phyloP scores from a whole-genome alignment of 2,113 vertebrate species.

The Columba janthina region DNA sequence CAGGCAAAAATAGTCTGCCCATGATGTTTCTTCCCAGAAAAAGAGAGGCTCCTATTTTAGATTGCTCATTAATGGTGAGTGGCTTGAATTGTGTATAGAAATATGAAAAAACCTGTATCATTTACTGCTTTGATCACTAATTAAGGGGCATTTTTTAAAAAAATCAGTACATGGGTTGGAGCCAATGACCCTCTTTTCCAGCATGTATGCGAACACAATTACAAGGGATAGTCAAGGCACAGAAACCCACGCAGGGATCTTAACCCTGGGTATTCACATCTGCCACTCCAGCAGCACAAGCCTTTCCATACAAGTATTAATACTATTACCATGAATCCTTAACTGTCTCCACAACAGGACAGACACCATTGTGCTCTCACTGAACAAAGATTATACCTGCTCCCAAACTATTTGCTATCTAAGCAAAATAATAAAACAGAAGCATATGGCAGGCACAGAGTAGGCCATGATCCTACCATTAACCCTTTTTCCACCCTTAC shows the following conservation, averaged over 20 bases:
- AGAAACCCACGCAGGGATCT: neutral
- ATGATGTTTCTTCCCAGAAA: neutral
- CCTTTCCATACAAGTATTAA: neutral
- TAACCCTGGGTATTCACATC: neutral
- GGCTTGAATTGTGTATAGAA: neutral
- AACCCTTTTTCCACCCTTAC: neutral
- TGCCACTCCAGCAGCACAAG: neutral
- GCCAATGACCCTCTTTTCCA: neutral
- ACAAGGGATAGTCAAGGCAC: fast-evolving
- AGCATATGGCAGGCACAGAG: neutral
- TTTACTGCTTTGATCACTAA: neutral
- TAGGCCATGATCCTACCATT: neutral
- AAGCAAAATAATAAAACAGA: neutral
- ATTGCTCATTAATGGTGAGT: neutral
- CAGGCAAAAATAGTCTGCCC: neutral
- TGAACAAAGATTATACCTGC: neutral
- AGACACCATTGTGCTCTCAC: neutral
- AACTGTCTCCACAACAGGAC: neutral
- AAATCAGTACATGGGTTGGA: fast-evolving
- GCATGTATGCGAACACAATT: fast-evolving
- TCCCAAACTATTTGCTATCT: neutral
- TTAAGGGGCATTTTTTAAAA: neutral
- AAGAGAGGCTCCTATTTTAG: neutral
- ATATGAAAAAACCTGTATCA: neutral
- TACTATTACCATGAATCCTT: neutral